Evolutionary conservation across 2,888 invertebrate genomes (phyloP), one percentile per base, ranked within the genome.

Genomic region (Harpalus rubripes): DNA sequence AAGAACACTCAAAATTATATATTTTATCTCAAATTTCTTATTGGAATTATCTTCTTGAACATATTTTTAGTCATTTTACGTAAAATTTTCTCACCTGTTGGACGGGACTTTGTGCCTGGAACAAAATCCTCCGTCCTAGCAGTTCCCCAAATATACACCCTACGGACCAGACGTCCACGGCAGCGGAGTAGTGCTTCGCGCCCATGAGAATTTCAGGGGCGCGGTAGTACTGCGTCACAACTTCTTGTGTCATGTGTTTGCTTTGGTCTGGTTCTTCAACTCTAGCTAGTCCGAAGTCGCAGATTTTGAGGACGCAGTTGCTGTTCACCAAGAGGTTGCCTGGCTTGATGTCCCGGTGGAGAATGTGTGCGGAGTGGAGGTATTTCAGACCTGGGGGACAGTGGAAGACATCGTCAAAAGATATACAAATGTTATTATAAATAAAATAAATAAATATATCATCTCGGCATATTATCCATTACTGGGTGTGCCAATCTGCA

Each of bases 141-240:
- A 99, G 94, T 91, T 99, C 99, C 58, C 99, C 99, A 91, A 99
- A 99, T 91, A 99, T 99, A 92, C 99, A 99, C 72, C 99, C 99
- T 68, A 99, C 99, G 63, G 98, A 98, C 99, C 99, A 99, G 82
- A 99, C 98, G 91, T 99, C 99, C 68, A 99, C 98, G 4, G 98
- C 98, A 8, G 97, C 96, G 7, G 97, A 96, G 92, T 99, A 99
- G 91, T 99, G 98, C 88, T 97, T 96, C 41, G 99, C 98, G 41
- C 99, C 99, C 99, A 99, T 99, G 86, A 99, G 93, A 89, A 99
- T 98, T 93, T 99, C 99, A 0, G 99, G 99, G 22, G 99, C 98
- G 87, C 99, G 95, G 92, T 99, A 99, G 93, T 99, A 99, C 93
- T 99, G 99, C 87, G 99, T 99, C 86, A 99, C 99, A 86, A 99